A percentile compares a stretch with the other conserved stretches of the same genome.
Conservation (phyloP, 2,888 invertebrate species). For the Papilio elwesi region DNA sequence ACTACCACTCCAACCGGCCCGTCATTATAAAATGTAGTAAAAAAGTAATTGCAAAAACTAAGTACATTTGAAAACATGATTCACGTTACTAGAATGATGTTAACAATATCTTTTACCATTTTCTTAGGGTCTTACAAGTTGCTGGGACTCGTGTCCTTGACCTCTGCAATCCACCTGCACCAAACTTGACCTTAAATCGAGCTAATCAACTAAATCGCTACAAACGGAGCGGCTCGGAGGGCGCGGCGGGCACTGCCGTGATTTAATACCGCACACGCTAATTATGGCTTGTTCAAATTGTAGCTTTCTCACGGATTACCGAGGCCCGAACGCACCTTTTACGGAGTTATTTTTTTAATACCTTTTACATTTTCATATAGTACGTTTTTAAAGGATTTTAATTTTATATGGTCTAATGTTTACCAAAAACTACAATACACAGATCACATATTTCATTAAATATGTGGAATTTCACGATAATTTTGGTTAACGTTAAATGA, state of each 20-base stretch:
- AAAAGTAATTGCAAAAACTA: not conserved
- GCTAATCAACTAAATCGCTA: slow-evolving; percentile 62
- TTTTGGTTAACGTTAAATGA: too few relatives aligned
- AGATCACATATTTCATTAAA: not conserved
- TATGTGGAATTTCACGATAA: too few relatives aligned
- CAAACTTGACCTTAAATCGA: slow-evolving; percentile 61
- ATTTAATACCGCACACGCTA: slow-evolving; percentile 80
- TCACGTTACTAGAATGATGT: too few relatives aligned
- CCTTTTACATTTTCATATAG: slow-evolving; percentile 44
- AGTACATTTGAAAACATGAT: too few relatives aligned
- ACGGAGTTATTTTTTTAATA: slow-evolving; percentile 41
- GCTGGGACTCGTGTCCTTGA: slow-evolving; percentile 61
- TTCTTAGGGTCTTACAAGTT: not conserved
- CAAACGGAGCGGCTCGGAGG: slow-evolving; percentile 43
- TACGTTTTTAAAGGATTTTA: not conserved
- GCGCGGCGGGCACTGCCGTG: slow-evolving; percentile 63
- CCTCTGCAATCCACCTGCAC: slow-evolving; percentile 73
- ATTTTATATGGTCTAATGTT: slow-evolving; percentile 10
- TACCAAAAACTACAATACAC: not conserved
- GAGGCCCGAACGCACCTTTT: slow-evolving; percentile 54
- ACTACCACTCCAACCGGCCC: too few relatives aligned
- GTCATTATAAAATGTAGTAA: too few relatives aligned
- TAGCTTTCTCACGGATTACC: slow-evolving; percentile 78
- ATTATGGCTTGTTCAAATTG: slow-evolving; percentile 84
- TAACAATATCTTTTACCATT: too few relatives aligned